Evolutionary conservation across 2,888 invertebrate species (phyloP).

Genomic region (Ochropleura plecta): DNA sequence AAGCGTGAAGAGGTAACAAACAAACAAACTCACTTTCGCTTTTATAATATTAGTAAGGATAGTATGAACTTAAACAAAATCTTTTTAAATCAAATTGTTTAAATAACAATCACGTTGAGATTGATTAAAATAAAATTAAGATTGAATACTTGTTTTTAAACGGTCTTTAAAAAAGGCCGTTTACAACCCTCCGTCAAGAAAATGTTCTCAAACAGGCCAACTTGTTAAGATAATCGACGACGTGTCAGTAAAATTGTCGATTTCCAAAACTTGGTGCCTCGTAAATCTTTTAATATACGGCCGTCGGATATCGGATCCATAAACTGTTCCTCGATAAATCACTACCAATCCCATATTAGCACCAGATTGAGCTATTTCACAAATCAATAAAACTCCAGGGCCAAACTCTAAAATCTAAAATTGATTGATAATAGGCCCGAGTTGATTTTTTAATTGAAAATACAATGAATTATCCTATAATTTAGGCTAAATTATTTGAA

Average conservation of each 20-base stretch:
- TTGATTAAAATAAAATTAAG: slow-evolving; percentile 21
- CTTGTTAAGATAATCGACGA: slow-evolving; percentile 74
- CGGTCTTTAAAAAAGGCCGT: slow-evolving; percentile 23
- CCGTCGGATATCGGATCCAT: slow-evolving; percentile 62
- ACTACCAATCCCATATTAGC: slow-evolving; percentile 41
- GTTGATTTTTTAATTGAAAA: too few species aligned
- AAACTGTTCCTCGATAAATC: slow-evolving; percentile 61
- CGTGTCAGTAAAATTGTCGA: slow-evolving; percentile 72
- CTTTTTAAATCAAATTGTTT: neutral
- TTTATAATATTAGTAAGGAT: too few species aligned
- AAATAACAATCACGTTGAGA: neutral
- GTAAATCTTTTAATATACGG: slow-evolving; percentile 73
- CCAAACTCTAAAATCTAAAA: slow-evolving; percentile 13
- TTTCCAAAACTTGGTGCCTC: slow-evolving; percentile 69
- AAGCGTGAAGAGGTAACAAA: too few species aligned
- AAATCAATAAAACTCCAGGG: slow-evolving; percentile 13
- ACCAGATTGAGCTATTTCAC: slow-evolving; percentile 37
- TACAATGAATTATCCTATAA: too few species aligned
- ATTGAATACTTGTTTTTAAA: slow-evolving; percentile 7
- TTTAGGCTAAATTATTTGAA: too few species aligned
- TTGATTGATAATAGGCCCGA: neutral
- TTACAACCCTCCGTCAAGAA: slow-evolving; percentile 49
- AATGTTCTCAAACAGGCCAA: slow-evolving; percentile 66
- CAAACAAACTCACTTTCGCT: too few species aligned
- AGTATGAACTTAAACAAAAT: neutral